Evolutionary conservation across 2,888 invertebrate genomes (phyloP), one percentile per base, ranked within the genome.

Genomic region (Dexiosoma caninum): DNA sequence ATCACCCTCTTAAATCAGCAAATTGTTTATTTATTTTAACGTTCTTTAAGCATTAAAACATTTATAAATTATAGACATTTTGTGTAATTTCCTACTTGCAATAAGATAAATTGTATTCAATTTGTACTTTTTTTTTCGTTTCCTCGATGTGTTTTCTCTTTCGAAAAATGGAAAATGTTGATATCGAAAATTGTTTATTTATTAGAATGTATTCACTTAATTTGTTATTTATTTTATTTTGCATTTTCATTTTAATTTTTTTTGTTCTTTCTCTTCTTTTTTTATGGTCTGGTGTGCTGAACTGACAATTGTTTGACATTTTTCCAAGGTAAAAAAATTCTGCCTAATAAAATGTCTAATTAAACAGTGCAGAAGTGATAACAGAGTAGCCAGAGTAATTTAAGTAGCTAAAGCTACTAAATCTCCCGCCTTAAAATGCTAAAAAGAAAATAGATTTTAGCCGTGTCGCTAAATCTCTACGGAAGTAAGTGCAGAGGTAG

Each of bases 31-130:
- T 59, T 40, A 71, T 46, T 44, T 35, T 35, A 44, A 35, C 23
- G 12, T 21, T 42, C 40, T n/a, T 23, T 21, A 5, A 21, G 14
- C 37, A 49, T 64, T 64, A 49, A 32, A 72, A 19, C 32, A 42
- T 75, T 66, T 75, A 67, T 37, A 67, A 75, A 67, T 75, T 60
- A 59, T 51, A 35, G 23, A 67, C 66, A 57, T 40, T 59, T 51
- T 16, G 35, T n/a, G 51, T 27, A 32, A 67, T 75, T 75, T 75
- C n/a, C 70, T 75, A 70, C 75, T 69, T 59, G 66, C 75, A 35
- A 71, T 66, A 76, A 75, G 75, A 76, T 55, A 76, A 76, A 76
- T 80, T 75, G 75, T 76, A 53, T 66, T 59, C 70, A 80, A 70
- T 64, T 75, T 70, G 53, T 44, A 55, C 19, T 10, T 19, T 27